These are phyloP conservation scores for Andinoacara biseriatus DNA, from an alignment of 2,113 vertebrate genomes.

Conservation along the genomic window DNA sequence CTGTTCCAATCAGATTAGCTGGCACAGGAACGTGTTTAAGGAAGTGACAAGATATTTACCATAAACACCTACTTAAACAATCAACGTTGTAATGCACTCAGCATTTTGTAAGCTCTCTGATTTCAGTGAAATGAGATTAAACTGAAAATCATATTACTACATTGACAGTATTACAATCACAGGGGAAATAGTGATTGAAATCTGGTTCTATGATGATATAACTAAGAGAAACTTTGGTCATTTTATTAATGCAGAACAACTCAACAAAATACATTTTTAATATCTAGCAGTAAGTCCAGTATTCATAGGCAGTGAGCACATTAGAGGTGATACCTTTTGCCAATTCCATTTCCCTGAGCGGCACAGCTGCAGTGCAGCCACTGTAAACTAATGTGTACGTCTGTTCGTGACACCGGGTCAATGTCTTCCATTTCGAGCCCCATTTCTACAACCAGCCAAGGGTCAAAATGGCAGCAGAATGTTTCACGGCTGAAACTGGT, in stretches of 20 bases:
- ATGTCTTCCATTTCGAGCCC: conserved; percentile 64
- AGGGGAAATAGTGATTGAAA: background rate
- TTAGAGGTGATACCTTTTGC: conserved; percentile 40
- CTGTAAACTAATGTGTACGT: conserved; percentile 61
- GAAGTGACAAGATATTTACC: conserved; percentile 72
- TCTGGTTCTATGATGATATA: background rate
- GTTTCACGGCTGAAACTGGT: conserved; percentile 46
- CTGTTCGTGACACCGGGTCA: conserved; percentile 62
- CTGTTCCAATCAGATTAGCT: conserved; percentile 75
- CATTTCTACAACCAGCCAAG: conserved; percentile 58
- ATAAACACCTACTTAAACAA: conserved; percentile 68
- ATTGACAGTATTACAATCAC: conserved; percentile 1
- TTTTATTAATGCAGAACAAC: conserved; percentile 4
- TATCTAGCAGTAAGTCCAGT: background rate
- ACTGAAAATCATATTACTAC: background rate
- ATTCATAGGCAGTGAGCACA: conserved; percentile 38
- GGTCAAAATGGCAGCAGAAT: conserved; percentile 68
- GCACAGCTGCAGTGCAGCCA: conserved; percentile 61
- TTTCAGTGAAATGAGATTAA: conserved; percentile 33
- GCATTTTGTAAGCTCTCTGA: conserved; percentile 23
- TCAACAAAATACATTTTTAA: background rate
- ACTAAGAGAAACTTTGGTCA: background rate
- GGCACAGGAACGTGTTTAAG: conserved; percentile 47
- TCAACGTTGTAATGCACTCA: conserved; percentile 24
- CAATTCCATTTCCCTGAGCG: conserved; percentile 59